phyloP scores from a whole-genome alignment of 2,113 vertebrate genomes.

The Ammodytes dubius region DNA sequence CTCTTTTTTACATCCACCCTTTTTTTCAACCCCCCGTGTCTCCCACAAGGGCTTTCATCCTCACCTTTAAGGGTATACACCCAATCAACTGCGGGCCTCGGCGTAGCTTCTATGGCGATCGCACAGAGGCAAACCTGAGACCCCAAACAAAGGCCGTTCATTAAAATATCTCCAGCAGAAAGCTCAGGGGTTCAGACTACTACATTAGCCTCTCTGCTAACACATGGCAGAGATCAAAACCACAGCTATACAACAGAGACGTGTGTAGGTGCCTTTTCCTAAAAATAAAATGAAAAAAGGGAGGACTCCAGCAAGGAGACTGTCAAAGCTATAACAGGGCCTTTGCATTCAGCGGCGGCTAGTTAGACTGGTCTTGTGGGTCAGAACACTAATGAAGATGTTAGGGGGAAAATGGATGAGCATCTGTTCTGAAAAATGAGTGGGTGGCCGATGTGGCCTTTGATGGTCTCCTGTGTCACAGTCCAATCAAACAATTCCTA shows the following conservation, averaged over 20 bases:
- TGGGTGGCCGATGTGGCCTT: slow-evolving; percentile 69
- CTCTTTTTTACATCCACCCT: slow-evolving; percentile 61
- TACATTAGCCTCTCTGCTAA: slow-evolving; percentile 76
- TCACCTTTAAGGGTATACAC: slow-evolving; percentile 74
- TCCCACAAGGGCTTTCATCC: slow-evolving; percentile 76
- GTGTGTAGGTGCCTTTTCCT: slow-evolving; percentile 32
- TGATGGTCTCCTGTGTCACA: slow-evolving; percentile 69
- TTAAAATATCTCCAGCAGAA: slow-evolving; percentile 86
- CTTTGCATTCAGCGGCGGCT: slow-evolving; percentile 47
- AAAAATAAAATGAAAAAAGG: slow-evolving; percentile 22
- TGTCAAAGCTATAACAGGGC: slow-evolving; percentile 46
- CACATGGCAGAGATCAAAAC: slow-evolving; percentile 77
- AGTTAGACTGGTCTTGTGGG: slow-evolving; percentile 54
- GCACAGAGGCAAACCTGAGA: slow-evolving; percentile 64
- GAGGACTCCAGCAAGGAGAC: slow-evolving; percentile 63
- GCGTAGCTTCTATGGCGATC: slow-evolving; percentile 60
- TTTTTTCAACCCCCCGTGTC: slow-evolving; percentile 61
- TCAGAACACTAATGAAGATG: slow-evolving; percentile 77
- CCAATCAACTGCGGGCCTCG: slow-evolving; percentile 71
- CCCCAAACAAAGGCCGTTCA: slow-evolving; percentile 83
- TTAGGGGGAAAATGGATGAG: slow-evolving; percentile 54
- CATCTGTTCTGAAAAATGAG: slow-evolving; percentile 65
- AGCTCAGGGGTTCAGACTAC: slow-evolving; percentile 64
- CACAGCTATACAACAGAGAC: slow-evolving; percentile 61
- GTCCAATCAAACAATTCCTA: slow-evolving; percentile 61